These are phyloP conservation scores for Sebastes glaucus DNA, from an alignment of 2,797 vertebrate genomes.

Conservation along the genomic window DNA sequence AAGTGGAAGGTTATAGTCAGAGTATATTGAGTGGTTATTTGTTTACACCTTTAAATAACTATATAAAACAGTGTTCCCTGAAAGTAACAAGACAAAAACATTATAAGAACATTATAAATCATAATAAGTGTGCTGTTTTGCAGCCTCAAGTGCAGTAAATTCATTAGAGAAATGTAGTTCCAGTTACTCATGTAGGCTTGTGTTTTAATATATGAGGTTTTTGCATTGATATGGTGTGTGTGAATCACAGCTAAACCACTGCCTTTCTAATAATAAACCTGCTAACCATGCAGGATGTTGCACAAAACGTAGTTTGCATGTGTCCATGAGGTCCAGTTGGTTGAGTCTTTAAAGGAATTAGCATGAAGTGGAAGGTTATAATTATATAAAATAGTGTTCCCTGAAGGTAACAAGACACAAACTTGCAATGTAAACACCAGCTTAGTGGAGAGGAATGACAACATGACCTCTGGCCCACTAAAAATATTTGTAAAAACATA, in stretches of 20 bases:
- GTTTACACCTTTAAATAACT: too few species aligned
- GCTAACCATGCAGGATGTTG: neutral
- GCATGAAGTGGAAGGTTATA: neutral
- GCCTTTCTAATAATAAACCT: neutral
- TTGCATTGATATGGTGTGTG: neutral
- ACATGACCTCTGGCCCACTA: neutral
- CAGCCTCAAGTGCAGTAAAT: neutral
- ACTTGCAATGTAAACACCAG: too few species aligned
- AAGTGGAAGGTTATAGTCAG: neutral
- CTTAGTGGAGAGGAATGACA: too few species aligned
- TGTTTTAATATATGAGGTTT: neutral
- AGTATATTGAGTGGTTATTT: neutral
- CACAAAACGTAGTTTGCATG: neutral
- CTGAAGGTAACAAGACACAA: neutral
- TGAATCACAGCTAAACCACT: neutral
- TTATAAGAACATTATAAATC: neutral
- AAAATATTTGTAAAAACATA: too few species aligned
- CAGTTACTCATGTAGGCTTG: neutral
- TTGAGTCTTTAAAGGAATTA: neutral
- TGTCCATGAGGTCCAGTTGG: neutral
- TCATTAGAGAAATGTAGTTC: rapidly evolving
- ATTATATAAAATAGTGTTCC: neutral
- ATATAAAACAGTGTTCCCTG: too few species aligned
- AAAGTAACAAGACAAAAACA: too few species aligned
- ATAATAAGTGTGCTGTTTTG: neutral